Evolutionary conservation across 2,797 vertebrate genomes (phyloP).

Genomic region (Brachyrhaphis roseni): DNA sequence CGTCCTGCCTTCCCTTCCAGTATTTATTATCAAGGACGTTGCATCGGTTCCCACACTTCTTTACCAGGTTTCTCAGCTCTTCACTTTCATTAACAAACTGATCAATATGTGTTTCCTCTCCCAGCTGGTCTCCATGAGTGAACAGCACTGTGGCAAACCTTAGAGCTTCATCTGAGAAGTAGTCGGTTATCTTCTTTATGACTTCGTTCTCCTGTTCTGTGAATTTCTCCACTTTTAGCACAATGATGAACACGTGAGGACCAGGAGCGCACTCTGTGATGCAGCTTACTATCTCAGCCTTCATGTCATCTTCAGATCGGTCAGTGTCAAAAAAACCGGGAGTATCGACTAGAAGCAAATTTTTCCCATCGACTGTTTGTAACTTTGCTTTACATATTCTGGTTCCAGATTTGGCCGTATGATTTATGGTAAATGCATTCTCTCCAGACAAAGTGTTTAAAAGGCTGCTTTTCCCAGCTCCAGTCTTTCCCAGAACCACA

Average conservation of each 20-base stretch:
- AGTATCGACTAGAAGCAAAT: conserved; percentile 26
- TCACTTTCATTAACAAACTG: conserved; percentile 27
- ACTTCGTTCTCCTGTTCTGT: conserved; percentile 50
- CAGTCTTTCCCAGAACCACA: too few species aligned
- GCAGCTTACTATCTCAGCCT: conserved; percentile 39
- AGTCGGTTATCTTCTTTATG: conserved; percentile 34
- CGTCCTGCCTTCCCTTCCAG: not conserved
- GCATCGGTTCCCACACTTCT: conserved; percentile 28
- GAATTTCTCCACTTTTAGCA: conserved; percentile 70
- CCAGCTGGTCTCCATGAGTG: conserved; percentile 8
- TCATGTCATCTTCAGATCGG: conserved; percentile 10
- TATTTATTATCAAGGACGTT: conserved; percentile 14
- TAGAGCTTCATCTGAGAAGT: conserved; percentile 51
- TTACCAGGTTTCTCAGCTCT: conserved; percentile 37
- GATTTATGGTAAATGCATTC: too few species aligned
- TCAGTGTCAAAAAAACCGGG: conserved; percentile 43
- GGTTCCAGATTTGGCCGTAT: too few species aligned
- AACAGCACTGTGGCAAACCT: conserved; percentile 21
- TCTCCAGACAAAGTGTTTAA: too few species aligned
- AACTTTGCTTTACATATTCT: too few species aligned
- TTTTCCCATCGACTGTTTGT: too few species aligned
- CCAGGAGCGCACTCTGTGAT: conserved; percentile 56
- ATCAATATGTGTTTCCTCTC: conserved; percentile 6
- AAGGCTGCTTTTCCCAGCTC: too few species aligned
- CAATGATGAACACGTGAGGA: conserved; percentile 65